Percentiles rank a stretch among this genome's conserved stretches.
These are phyloP conservation scores for Bugula neritina DNA, from an alignment of 2,888 invertebrate genomes.

Conservation along the genomic window DNA sequence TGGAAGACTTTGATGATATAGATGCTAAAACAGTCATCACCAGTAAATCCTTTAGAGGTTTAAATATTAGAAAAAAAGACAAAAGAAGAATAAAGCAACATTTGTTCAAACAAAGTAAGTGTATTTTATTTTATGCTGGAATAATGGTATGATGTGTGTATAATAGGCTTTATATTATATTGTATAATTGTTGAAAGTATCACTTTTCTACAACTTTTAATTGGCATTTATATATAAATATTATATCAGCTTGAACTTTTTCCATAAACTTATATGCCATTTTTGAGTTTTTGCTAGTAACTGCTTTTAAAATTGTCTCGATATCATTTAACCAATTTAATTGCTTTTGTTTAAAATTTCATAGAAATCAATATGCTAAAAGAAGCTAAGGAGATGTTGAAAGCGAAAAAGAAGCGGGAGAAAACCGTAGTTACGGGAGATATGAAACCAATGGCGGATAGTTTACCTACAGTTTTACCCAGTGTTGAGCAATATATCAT, in stretches of 20 bases:
- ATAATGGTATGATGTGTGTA: too few relatives aligned
- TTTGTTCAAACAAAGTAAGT: slow-evolving; percentile 44
- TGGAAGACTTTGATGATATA: slow-evolving; percentile 34
- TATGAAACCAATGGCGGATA: slow-evolving; percentile 42
- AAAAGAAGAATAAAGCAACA: slow-evolving; percentile 44
- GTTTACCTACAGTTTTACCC: slow-evolving; percentile 39
- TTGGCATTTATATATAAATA: too few relatives aligned
- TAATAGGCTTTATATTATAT: too few relatives aligned
- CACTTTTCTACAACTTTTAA: too few relatives aligned
- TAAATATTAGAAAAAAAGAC: slow-evolving; percentile 45
- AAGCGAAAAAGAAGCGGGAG: slow-evolving; percentile 38
- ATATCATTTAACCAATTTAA: too few relatives aligned
- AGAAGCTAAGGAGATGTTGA: slow-evolving; percentile 37
- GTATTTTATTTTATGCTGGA: too few relatives aligned
- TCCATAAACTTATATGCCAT: too few relatives aligned
- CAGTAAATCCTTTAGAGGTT: slow-evolving; percentile 42
- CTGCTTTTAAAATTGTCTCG: too few relatives aligned
- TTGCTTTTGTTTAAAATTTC: too few relatives aligned
- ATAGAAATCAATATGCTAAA: slow-evolving; percentile 41
- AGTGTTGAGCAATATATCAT: slow-evolving; percentile 18
- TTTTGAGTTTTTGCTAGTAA: too few relatives aligned
- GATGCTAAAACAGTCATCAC: slow-evolving; percentile 44
- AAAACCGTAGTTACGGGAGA: slow-evolving; percentile 48
- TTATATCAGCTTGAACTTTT: too few relatives aligned
- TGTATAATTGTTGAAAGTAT: too few relatives aligned